Conservation (phyloP, 1,140 invertebrate species). For the Berghia stephanieae region DNA sequence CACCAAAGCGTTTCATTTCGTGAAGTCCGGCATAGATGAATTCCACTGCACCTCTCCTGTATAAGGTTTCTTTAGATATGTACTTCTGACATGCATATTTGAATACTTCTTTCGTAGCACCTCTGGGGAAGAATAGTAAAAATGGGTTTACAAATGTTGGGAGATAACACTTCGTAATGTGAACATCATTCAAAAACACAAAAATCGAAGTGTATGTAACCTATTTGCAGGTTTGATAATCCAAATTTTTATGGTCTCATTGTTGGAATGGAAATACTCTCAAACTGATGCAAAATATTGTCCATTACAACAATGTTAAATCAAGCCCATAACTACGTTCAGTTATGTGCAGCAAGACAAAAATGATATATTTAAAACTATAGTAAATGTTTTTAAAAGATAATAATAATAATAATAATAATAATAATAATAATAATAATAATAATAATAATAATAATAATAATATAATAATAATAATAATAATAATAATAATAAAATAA, state of each 20-base stretch:
- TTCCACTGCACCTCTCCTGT: constrained; percentile 77
- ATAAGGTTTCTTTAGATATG: constrained; percentile 44
- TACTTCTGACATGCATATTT: constrained; percentile 46
- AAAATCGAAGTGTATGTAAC: not conserved
- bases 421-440: not conserved
- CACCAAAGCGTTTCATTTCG: constrained; percentile 87
- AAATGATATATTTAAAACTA: no score
- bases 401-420: not conserved
- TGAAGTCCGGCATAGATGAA: constrained; percentile 91
- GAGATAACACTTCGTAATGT: no score
- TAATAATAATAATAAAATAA: not conserved
- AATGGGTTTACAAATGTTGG: no score
- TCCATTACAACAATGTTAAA: not conserved
- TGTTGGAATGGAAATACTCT: not conserved
- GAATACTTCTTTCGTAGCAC: constrained; percentile 42
- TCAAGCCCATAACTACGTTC: not conserved
- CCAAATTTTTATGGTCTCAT: not conserved
- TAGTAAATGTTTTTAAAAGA: not conserved
- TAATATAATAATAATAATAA: constrained; percentile 7
- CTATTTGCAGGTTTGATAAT: not conserved
- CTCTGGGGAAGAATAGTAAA: no score
- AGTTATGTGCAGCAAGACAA: no score
- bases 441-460: not conserved
- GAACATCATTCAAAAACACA: not conserved
- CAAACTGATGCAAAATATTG: not conserved